Evolutionary conservation across 2,797 vertebrate genomes (phyloP).

Genomic region (Trachurus trachurus): DNA sequence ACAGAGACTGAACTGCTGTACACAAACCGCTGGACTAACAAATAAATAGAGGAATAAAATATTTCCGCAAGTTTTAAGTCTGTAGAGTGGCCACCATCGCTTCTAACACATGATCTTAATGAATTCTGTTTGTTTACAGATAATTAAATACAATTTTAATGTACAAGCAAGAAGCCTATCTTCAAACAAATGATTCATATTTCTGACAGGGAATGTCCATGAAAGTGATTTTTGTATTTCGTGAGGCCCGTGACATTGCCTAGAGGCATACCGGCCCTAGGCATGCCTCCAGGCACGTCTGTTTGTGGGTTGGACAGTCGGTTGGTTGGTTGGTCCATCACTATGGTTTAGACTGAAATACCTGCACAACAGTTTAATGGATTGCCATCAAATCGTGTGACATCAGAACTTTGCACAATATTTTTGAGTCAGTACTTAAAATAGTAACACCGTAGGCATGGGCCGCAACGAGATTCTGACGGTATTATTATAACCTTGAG

Average conservation of each 20-base stretch:
- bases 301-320: neutral
- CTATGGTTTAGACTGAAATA: neutral
- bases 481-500: too few species aligned
- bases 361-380: neutral
- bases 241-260: neutral
- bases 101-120: neutral
- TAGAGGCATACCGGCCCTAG: neutral
- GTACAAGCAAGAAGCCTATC: neutral
- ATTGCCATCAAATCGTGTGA: neutral
- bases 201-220: slow-evolving; percentile 16
- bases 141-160: neutral
- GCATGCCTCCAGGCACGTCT: neutral
- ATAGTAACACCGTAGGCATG: neutral
- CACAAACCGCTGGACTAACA: slow-evolving; percentile 12
- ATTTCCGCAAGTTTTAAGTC: neutral
- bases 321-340: neutral
- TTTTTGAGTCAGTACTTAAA: too few species aligned
- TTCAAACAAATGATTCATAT: slow-evolving; percentile 6
- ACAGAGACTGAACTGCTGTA: neutral
- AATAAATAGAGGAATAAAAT: slow-evolving; percentile 5
- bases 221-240: slow-evolving; percentile 1
- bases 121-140: neutral
- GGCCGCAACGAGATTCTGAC: too few species aligned
- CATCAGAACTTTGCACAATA: neutral
- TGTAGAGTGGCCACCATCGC: neutral